phyloP scores from a whole-genome alignment of 2,113 vertebrate genomes.

The Rhizomys pruinosus region DNA sequence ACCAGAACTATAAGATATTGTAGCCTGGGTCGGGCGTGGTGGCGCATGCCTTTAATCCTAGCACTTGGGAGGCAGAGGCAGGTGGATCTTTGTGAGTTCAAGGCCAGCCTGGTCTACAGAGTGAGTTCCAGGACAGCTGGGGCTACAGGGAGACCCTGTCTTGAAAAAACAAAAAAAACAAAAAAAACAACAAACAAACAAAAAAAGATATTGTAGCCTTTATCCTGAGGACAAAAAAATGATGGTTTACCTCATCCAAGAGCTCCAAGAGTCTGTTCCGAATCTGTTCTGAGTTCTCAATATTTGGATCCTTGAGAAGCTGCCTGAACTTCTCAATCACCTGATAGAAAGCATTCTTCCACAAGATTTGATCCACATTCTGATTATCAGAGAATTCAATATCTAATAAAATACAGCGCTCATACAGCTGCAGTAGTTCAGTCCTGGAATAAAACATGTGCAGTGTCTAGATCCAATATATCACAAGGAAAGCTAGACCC shows the following conservation, averaged over 20 bases:
- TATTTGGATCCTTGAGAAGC: constrained; percentile 93
- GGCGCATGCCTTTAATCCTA: too few species aligned
- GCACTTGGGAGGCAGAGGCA: too few species aligned
- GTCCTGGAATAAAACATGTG: constrained; percentile 84
- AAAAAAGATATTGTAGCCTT: constrained; percentile 40
- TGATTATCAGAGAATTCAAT: constrained; percentile 96
- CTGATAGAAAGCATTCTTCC: constrained; percentile 98
- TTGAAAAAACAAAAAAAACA: neutral
- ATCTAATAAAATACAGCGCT: constrained; percentile 94
- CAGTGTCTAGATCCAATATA: constrained; percentile 49
- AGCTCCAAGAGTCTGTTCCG: constrained; percentile 93
- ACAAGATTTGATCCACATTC: constrained; percentile 96
- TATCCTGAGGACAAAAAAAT: constrained; percentile 33
- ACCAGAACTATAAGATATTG: constrained; percentile 14
- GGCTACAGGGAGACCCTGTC: too few species aligned
- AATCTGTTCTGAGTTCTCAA: constrained; percentile 89
- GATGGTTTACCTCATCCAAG: constrained; percentile 92
- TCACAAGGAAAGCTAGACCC: constrained; percentile 18
- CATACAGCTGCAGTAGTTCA: constrained; percentile 94
- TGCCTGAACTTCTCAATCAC: constrained; percentile 99
- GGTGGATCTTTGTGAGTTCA: too few species aligned
- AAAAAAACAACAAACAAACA: constrained; percentile 47
- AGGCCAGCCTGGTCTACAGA: too few species aligned
- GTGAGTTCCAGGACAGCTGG: too few species aligned
- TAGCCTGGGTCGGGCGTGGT: too few species aligned